These are phyloP conservation scores for Drosophila saltans DNA, from an alignment of 1,140 invertebrate genomes.

Conservation along the genomic window DNA sequence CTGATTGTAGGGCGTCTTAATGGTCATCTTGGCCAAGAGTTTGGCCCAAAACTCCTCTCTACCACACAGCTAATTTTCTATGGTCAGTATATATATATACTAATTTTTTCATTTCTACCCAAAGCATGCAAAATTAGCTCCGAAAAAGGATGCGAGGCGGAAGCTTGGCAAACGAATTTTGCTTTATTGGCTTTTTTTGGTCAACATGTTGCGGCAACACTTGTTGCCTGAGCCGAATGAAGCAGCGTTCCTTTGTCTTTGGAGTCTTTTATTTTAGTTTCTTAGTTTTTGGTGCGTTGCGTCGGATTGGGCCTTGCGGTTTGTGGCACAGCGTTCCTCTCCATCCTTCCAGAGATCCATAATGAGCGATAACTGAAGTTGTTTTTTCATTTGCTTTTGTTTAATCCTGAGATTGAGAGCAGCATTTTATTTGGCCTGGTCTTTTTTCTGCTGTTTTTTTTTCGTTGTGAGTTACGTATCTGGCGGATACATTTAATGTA, in stretches of 20 bases:
- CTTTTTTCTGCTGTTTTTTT: slow-evolving; percentile 34
- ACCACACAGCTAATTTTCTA: slow-evolving; percentile 56
- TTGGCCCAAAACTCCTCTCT: slow-evolving; percentile 11
- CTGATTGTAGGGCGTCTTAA: slow-evolving; percentile 23
- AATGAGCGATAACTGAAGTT: slow-evolving; percentile 79
- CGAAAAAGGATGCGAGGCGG: slow-evolving; percentile 71
- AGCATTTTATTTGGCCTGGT: slow-evolving; percentile 44
- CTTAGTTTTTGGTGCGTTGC: slow-evolving; percentile 42
- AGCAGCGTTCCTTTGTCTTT: slow-evolving; percentile 51
- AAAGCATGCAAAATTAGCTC: slow-evolving; percentile 54
- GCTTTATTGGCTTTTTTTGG: slow-evolving; percentile 49
- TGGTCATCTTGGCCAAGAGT: slow-evolving; percentile 32
- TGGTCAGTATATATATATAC: slow-evolving; percentile 31
- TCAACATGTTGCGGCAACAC: slow-evolving; percentile 59
- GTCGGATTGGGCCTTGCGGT: slow-evolving; percentile 8
- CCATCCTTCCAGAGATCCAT: slow-evolving; percentile 75
- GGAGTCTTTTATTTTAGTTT: slow-evolving; percentile 17
- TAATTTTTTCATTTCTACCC: slow-evolving; percentile 30
- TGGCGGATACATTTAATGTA: slow-evolving; percentile 66
- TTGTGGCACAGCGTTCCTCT: slow-evolving; percentile 34
- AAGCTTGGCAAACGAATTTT: slow-evolving; percentile 42
- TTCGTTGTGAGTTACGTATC: slow-evolving; percentile 61
- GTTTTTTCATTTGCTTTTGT: slow-evolving; percentile 62
- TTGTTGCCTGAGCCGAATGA: slow-evolving; percentile 49
- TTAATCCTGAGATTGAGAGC: slow-evolving; percentile 77